These are phyloP conservation scores for Calyptomena viridis DNA, from an alignment of 2,113 vertebrate genomes.

Conservation along the genomic window DNA sequence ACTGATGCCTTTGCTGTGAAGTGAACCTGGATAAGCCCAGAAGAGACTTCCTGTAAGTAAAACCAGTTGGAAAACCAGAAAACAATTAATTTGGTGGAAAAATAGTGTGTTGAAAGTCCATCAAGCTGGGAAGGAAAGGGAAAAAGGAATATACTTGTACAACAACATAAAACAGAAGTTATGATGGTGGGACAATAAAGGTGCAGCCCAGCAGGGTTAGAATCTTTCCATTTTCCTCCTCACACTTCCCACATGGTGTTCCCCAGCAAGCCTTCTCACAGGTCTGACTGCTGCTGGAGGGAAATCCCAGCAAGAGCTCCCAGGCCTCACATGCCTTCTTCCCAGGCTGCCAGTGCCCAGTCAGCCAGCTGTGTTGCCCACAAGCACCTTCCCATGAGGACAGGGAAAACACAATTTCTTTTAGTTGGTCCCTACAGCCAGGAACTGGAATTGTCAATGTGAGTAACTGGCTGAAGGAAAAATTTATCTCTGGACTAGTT, in stretches of 20 bases:
- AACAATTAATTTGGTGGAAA: background rate
- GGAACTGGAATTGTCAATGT: background rate
- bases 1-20: background rate
- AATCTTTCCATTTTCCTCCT: background rate
- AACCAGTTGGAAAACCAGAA: background rate
- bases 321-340: background rate
- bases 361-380: fast-evolving
- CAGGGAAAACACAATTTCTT: background rate
- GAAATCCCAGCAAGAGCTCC: background rate
- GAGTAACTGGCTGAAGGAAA: background rate
- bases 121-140: background rate
- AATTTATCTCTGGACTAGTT: background rate
- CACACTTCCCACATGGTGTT: background rate
- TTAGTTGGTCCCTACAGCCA: background rate
- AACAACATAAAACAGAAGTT: background rate
- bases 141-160: background rate
- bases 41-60: background rate
- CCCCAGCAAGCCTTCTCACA: background rate
- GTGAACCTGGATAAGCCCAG: background rate
- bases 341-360: background rate
- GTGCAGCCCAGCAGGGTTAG: background rate
- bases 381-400: background rate
- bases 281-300: background rate
- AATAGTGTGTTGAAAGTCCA: background rate
- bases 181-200: background rate